These are phyloP conservation scores for Geodia barretti DNA, from an alignment of 37 sponge, comb jelly and placozoan genomes.

Conservation along the genomic window DNA sequence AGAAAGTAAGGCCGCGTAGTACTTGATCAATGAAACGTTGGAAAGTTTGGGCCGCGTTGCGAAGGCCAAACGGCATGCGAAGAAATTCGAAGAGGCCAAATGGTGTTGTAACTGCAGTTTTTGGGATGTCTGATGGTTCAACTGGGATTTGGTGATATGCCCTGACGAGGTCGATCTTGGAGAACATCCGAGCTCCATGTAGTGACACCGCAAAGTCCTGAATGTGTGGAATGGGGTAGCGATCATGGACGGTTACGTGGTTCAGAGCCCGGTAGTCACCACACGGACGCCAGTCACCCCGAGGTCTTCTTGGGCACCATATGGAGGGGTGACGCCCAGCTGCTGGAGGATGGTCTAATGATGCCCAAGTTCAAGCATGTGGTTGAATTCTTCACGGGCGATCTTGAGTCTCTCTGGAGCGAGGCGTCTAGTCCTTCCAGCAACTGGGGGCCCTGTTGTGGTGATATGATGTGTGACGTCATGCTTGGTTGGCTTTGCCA, in stretches of 20 bases:
- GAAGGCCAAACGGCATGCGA: conserved; percentile 53
- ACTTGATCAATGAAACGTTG: conserved; percentile 68
- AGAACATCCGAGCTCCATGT: conserved; percentile 56
- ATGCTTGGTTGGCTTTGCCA: too few species aligned
- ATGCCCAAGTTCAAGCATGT: conserved; percentile 73
- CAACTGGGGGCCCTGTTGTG: conserved; percentile 35
- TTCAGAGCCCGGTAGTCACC: conserved; percentile 79
- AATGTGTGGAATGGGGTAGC: conserved; percentile 71
- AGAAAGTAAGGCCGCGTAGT: conserved; percentile 38
- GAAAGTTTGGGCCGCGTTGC: conserved; percentile 57
- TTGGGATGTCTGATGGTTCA: conserved; percentile 43
- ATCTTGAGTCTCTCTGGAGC: conserved; percentile 54
- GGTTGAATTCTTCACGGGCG: conserved; percentile 63
- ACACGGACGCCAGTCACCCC: conserved; percentile 72
- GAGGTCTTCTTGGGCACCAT: conserved; percentile 64
- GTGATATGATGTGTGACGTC: conserved; percentile 19
- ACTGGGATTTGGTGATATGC: conserved; percentile 67
- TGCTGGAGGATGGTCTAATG: conserved; percentile 63
- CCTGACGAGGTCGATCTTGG: conserved; percentile 60
- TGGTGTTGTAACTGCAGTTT: conserved; percentile 62
- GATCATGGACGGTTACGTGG: conserved; percentile 44
- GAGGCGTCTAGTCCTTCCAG: conserved; percentile 19
- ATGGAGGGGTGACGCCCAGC: conserved; percentile 68
- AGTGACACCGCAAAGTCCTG: conserved; percentile 56
- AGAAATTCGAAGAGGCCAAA: conserved; percentile 69